Percentiles rank a stretch among this genome's conserved stretches.
These are phyloP conservation scores for Lophius americanus DNA, from an alignment of 2,797 vertebrate genomes.

Conservation along the genomic window DNA sequence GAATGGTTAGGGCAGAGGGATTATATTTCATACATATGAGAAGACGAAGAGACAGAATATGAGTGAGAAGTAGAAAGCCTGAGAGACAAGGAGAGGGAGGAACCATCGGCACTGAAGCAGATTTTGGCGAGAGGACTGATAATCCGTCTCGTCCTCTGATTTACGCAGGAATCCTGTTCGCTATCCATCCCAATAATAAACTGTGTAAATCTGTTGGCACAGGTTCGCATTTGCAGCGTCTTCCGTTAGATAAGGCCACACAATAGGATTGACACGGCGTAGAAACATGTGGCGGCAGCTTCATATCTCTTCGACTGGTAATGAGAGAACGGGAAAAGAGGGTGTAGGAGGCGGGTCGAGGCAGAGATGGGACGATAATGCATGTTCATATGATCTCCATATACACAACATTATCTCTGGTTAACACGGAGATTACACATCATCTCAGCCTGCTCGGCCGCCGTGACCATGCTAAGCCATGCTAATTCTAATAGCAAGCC, in stretches of 20 bases:
- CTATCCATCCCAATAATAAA: conserved; percentile 35
- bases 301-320: not conserved
- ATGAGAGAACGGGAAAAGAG: not conserved
- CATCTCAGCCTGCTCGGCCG: conserved; percentile 56
- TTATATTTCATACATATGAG: not conserved
- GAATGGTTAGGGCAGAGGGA: conserved; percentile 25
- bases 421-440: conserved; percentile 69
- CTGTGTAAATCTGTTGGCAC: conserved; percentile 52
- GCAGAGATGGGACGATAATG: conserved; percentile 9
- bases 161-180: conserved; percentile 55
- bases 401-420: conserved; percentile 56
- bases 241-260: conserved; percentile 48
- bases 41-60: conserved; percentile 31
- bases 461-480: conserved; percentile 61
- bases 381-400: conserved; percentile 46
- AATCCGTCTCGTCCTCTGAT: conserved; percentile 63
- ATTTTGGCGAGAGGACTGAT: conserved; percentile 29
- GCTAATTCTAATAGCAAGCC: conserved; percentile 57
- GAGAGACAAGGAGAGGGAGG: not conserved
- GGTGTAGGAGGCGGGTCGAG: conserved; percentile 1
- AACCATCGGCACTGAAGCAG: conserved; percentile 41
- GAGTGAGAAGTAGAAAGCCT: conserved; percentile 1
- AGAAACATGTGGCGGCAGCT: not conserved
- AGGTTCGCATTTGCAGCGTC: conserved; percentile 38
- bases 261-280: conserved; percentile 36